These are phyloP conservation scores for Nycteola revayana DNA, from an alignment of 2,888 invertebrate genomes.

Conservation along the genomic window DNA sequence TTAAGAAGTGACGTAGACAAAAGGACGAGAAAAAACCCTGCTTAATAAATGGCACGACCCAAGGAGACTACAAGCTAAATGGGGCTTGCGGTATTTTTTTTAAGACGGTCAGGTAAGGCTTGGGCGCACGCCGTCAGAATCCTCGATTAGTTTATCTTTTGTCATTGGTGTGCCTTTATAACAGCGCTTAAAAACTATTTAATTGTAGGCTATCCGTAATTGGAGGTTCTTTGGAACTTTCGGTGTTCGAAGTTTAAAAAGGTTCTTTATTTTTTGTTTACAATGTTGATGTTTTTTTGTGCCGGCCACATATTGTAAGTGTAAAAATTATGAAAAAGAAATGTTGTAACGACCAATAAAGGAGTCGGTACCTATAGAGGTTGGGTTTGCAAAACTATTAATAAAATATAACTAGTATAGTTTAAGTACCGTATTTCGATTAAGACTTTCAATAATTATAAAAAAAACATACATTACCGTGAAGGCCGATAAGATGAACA, in stretches of 20 bases:
- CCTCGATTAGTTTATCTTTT: constrained; percentile 33
- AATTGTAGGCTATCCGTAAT: constrained; percentile 34
- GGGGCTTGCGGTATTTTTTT: constrained; percentile 49
- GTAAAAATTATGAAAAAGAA: too few relatives aligned
- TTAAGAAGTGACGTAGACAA: constrained; percentile 47
- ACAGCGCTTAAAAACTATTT: constrained; percentile 39
- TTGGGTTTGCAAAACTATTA: too few relatives aligned
- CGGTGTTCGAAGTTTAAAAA: constrained; percentile 19
- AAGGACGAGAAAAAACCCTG: constrained; percentile 54
- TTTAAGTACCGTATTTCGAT: too few relatives aligned
- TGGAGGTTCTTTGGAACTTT: constrained; percentile 18
- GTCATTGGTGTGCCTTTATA: constrained; percentile 33
- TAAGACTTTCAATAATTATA: too few relatives aligned
- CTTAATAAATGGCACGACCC: constrained; percentile 62
- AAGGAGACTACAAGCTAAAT: constrained; percentile 48
- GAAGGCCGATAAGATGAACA: too few relatives aligned
- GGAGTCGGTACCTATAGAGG: too few relatives aligned
- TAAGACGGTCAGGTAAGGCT: constrained; percentile 45
- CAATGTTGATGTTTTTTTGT: too few relatives aligned
- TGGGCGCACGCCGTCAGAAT: constrained; percentile 44
- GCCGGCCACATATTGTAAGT: too few relatives aligned
- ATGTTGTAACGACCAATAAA: too few relatives aligned
- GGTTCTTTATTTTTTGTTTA: constrained; percentile 12
- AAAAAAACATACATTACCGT: too few relatives aligned
- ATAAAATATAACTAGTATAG: too few relatives aligned